phyloP scores from a whole-genome alignment of 2,797 vertebrate genomes.

The Thalassophryne amazonica region DNA sequence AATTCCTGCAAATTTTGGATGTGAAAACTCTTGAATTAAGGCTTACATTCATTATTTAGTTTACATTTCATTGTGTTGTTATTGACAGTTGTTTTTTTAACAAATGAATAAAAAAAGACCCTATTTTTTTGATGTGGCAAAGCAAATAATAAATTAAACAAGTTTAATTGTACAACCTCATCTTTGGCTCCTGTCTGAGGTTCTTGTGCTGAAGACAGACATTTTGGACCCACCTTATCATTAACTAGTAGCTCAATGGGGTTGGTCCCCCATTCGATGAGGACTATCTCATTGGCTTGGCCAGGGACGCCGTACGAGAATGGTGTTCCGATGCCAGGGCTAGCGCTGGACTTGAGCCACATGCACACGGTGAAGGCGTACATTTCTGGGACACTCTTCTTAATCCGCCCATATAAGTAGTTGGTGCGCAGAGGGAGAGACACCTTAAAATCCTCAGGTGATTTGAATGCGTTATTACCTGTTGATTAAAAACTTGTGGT shows the following conservation, averaged over 20 bases:
- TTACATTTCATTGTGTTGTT: too few relatives aligned
- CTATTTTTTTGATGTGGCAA: too few relatives aligned
- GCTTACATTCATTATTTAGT: too few relatives aligned
- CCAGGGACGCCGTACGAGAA: slow-evolving; percentile 96
- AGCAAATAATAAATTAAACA: slow-evolving; percentile 11
- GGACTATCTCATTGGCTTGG: slow-evolving; percentile 96
- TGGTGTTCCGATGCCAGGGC: slow-evolving; percentile 92
- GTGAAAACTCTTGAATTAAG: too few relatives aligned
- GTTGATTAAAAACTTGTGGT: neutral
- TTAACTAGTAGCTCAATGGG: slow-evolving; percentile 96
- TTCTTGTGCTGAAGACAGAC: too few relatives aligned
- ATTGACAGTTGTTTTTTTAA: too few relatives aligned
- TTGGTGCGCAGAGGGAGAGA: slow-evolving; percentile 94
- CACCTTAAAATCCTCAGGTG: slow-evolving; percentile 95
- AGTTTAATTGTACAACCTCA: too few relatives aligned
- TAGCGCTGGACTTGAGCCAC: slow-evolving; percentile 94
- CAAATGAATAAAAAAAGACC: too few relatives aligned
- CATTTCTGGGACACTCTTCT: slow-evolving; percentile 95
- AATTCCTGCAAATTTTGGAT: too few relatives aligned
- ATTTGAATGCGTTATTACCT: slow-evolving; percentile 95
- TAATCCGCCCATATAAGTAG: slow-evolving; percentile 94
- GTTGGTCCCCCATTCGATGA: slow-evolving; percentile 98
- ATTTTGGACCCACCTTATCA: slow-evolving; percentile 85
- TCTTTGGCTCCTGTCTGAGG: too few relatives aligned
- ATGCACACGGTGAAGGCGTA: slow-evolving; percentile 96